phyloP scores from a whole-genome alignment of 2,113 vertebrate species.

The Prolemur simus region DNA sequence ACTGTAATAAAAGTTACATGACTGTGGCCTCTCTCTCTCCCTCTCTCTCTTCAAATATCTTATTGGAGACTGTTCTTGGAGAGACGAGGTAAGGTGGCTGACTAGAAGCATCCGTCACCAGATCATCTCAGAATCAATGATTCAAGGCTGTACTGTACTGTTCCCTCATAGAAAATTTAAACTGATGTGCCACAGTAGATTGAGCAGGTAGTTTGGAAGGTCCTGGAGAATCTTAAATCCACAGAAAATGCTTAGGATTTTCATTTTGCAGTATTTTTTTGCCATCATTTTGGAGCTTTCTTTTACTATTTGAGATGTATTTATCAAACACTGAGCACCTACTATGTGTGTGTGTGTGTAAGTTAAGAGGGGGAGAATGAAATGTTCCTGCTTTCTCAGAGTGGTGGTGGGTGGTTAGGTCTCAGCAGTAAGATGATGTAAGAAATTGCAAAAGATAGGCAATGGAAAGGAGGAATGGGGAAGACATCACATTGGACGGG shows the following conservation, averaged over 20 bases:
- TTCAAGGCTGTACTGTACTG: neutral
- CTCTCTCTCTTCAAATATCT: neutral
- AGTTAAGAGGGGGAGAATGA: neutral
- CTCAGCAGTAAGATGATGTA: neutral
- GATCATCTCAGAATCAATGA: neutral
- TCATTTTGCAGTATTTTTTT: neutral
- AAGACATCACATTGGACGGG: neutral
- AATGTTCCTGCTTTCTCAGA: neutral
- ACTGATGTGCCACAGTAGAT: neutral
- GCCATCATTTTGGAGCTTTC: neutral
- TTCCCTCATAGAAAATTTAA: neutral
- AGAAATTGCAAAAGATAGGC: neutral
- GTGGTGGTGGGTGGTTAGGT: neutral
- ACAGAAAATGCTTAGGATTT: neutral
- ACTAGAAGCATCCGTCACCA: too few relatives aligned
- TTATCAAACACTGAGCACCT: neutral
- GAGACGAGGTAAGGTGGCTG: too few relatives aligned
- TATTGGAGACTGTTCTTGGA: neutral
- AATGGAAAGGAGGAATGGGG: neutral
- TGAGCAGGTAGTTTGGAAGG: neutral
- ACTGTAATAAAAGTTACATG: neutral
- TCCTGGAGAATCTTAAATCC: neutral
- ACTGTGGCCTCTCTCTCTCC: neutral
- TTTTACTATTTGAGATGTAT: conserved; percentile 1
- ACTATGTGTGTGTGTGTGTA: neutral